Base-by-base conservation (phyloP, 1,140 invertebrate genomes). In the Aethina tumida region DNA sequence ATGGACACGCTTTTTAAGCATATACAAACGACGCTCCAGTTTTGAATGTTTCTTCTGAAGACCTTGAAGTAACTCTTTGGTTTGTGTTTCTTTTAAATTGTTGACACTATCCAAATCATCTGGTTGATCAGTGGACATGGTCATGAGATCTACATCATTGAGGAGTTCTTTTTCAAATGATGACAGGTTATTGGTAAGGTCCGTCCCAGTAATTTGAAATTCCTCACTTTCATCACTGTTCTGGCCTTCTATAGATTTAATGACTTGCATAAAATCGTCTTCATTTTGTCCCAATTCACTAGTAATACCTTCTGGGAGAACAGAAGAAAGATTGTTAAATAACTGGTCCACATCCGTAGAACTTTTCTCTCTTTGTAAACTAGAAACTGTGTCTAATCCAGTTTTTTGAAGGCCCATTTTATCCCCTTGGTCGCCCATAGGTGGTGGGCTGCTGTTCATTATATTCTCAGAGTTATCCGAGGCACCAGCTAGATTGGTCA, bases 1-100 rank as follows among this genome's bases (percentile, higher is more conserved):
- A 1, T 79, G 64, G 21, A 90, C 60, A 27, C 87, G 66, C 36
- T 83, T 67, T 45, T 81, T 49, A 31, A 92, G 59, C 55, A 80
- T 79, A 3, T 82, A 77, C 35, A 75, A 70, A 45, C 77, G 67
- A 13, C 78, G 66, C 47, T 82, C 74, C 16, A 81, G 63, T 25
- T 75, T 65, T 37, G 69, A 67, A 49, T 88, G 81, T 32, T 73
- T 58, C n/a, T 51, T 41, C 40, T 47, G 24, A 37, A 59, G 50
- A 39, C 66, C 63, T 13, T 62, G 59, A 18, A 70, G 53, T 22
- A 62, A 53, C 38, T 71, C 69, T 27, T 50, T 52, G 3, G 60
- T 54, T 27, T 57, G 53, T 12, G 51, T 50, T 36, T 64, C 55
- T 37, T 59, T 59, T 13, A 49, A 30, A 18, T 33, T 43, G 24